phyloP scores from a whole-genome alignment of 2,113 vertebrate genomes.

The Oncorhynchus masou region DNA sequence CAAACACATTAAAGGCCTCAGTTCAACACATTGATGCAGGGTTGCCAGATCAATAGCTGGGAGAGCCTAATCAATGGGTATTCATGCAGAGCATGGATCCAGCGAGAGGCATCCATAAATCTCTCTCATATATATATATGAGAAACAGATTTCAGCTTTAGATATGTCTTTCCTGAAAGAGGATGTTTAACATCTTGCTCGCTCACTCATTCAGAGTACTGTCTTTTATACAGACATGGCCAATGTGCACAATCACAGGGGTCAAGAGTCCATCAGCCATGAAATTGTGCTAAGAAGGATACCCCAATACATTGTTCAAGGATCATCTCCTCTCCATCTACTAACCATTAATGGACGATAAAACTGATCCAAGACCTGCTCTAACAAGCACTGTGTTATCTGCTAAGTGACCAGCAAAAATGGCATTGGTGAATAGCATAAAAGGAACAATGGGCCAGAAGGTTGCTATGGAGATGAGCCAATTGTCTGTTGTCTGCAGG shows the following conservation, averaged over 20 bases:
- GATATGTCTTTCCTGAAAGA: too few species aligned
- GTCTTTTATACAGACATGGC: too few species aligned
- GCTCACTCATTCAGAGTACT: not conserved
- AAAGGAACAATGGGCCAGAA: not conserved
- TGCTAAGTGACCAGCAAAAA: not conserved
- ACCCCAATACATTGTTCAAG: too few species aligned
- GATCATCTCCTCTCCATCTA: too few species aligned
- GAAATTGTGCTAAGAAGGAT: too few species aligned
- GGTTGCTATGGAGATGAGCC: not conserved
- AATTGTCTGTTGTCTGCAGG: not conserved
- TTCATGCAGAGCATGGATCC: not conserved
- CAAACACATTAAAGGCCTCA: not conserved
- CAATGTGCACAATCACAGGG: too few species aligned
- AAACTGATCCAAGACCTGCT: too few species aligned
- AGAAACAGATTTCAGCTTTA: too few species aligned
- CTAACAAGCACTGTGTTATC: too few species aligned
- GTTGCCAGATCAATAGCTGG: not conserved
- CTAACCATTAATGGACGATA: too few species aligned
- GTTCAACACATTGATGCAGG: not conserved
- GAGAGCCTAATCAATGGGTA: slow-evolving; percentile 2
- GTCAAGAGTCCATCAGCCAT: too few species aligned
- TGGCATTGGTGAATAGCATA: not conserved
- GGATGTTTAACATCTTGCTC: not conserved
- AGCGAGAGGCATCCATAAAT: not conserved
- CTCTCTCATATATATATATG: too few species aligned